Conservation (phyloP, 2,888 invertebrate species). For the Macaria notata region DNA sequence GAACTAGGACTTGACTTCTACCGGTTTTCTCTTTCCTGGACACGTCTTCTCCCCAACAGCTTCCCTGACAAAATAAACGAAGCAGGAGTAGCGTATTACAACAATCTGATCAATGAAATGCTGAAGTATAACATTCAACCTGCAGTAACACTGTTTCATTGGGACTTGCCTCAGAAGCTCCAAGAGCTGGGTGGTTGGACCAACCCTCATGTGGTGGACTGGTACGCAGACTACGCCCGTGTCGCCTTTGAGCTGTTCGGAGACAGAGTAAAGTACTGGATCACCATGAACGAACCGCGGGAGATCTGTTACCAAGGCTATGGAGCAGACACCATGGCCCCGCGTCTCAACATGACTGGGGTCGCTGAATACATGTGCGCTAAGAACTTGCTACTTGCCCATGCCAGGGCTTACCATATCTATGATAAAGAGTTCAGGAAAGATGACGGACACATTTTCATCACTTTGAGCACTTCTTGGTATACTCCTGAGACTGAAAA, state of each 20-base stretch:
- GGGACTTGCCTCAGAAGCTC: constrained; percentile 67
- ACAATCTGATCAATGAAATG: constrained; percentile 71
- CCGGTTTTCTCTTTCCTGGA: constrained; percentile 81
- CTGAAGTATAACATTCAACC: constrained; percentile 79
- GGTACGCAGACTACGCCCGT: constrained; percentile 61
- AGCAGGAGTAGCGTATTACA: constrained; percentile 43
- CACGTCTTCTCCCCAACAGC: constrained; percentile 80
- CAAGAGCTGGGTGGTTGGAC: constrained; percentile 74
- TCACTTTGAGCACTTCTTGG: constrained; percentile 34
- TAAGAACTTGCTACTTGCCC: constrained; percentile 72
- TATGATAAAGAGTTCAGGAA: constrained; percentile 48
- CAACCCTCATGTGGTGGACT: constrained; percentile 54
- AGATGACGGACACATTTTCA: constrained; percentile 42
- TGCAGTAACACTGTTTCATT: constrained; percentile 71
- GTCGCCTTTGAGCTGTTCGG: constrained; percentile 56
- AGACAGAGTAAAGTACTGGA: constrained; percentile 67
- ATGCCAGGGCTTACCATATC: constrained; percentile 59
- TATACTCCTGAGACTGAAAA: constrained; percentile 63
- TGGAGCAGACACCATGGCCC: constrained; percentile 43
- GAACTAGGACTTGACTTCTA: constrained; percentile 64
- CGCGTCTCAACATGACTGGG: constrained; percentile 51
- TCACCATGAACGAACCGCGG: constrained; percentile 77
- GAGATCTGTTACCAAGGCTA: constrained; percentile 56
- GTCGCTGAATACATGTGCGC: constrained; percentile 65
- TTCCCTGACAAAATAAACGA: constrained; percentile 70